Percentiles rank a stretch among this genome's conserved stretches.
phyloP scores from a whole-genome alignment of 2,113 vertebrate species.

The Jacana jacana region DNA sequence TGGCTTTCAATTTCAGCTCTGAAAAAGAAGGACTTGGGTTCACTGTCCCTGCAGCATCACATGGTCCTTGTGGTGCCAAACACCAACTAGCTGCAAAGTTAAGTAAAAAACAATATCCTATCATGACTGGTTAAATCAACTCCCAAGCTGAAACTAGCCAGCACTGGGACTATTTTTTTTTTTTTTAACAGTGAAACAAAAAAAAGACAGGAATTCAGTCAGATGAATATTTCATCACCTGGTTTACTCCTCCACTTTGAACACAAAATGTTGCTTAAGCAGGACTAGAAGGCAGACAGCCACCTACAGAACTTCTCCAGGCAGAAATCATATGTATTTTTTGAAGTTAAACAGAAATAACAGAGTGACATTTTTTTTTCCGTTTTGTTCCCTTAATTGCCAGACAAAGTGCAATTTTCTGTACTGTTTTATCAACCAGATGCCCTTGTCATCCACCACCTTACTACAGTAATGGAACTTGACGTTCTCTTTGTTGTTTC shows the following conservation, averaged over 20 bases:
- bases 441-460: slow-evolving; percentile 49
- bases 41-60: not conserved
- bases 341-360: slow-evolving; percentile 38
- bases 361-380: not conserved
- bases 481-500: slow-evolving; percentile 39
- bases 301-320: slow-evolving; percentile 32
- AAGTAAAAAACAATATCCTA: not conserved
- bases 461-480: slow-evolving; percentile 37
- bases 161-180: not conserved
- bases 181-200: not conserved
- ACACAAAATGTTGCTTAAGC: not conserved
- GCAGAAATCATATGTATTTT: slow-evolving; percentile 25
- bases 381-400: slow-evolving; percentile 45
- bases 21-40: not conserved
- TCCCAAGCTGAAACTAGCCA: not conserved
- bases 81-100: not conserved
- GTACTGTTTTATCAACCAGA: slow-evolving; percentile 45
- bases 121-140: not conserved
- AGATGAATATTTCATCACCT: slow-evolving; percentile 19
- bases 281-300: not conserved
- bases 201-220: not conserved
- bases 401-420: slow-evolving; percentile 63
- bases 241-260: not conserved
- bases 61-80: not conserved
- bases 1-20: not conserved